Evolutionary conservation across 2,113 vertebrate species (phyloP).

Genomic region (Pogona vitticeps): DNA sequence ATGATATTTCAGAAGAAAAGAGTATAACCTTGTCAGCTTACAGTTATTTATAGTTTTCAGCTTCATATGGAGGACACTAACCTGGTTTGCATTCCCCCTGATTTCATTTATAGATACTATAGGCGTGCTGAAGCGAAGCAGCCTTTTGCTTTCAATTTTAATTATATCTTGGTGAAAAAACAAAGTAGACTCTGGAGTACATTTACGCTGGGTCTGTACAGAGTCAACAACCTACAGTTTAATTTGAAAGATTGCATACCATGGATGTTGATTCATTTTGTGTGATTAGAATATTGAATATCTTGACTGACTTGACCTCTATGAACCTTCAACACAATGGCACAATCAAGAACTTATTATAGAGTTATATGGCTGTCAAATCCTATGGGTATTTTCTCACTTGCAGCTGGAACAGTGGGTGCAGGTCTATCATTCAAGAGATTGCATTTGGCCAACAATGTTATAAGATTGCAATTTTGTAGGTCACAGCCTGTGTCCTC

Average conservation of each 20-base stretch:
- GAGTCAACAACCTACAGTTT: background rate
- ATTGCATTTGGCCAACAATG: background rate
- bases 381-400: no score
- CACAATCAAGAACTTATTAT: background rate
- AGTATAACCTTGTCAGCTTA: background rate
- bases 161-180: background rate
- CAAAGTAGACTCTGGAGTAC: background rate
- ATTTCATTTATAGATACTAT: conserved; percentile 1
- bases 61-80: background rate
- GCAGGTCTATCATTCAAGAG: background rate
- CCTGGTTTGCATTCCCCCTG: no score
- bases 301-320: background rate
- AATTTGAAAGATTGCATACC: background rate
- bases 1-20: background rate
- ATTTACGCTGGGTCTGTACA: background rate
- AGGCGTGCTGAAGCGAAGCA: background rate
- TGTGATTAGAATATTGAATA: background rate
- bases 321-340: background rate
- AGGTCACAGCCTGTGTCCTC: no score
- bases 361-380: background rate
- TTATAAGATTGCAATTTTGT: no score
- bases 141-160: background rate
- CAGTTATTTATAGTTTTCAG: background rate
- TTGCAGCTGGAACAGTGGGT: no score
- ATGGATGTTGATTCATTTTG: background rate